Evolutionary conservation across 2,113 vertebrate species (phyloP).

Genomic region (Ardeotis arabs): DNA sequence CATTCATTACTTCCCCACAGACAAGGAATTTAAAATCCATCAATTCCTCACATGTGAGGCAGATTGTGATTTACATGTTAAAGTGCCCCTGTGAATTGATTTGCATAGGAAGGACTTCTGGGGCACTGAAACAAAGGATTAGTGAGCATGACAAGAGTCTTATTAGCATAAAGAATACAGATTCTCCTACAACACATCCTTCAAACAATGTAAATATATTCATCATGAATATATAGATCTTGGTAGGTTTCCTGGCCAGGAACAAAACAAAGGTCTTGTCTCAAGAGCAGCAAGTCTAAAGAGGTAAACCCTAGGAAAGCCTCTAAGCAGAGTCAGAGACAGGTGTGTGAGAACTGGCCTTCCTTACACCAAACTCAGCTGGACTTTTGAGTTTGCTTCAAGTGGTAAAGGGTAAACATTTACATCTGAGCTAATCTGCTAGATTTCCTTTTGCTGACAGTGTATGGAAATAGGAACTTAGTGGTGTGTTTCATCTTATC

Average conservation of each 20-base stretch:
- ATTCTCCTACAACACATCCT: slow-evolving; percentile 27
- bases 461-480: neutral
- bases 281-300: neutral
- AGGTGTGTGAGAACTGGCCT: neutral
- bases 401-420: neutral
- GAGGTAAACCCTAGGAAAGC: neutral
- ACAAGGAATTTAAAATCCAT: slow-evolving; percentile 71
- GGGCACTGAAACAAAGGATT: slow-evolving; percentile 71
- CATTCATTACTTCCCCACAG: slow-evolving; percentile 62
- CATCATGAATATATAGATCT: slow-evolving; percentile 41
- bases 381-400: neutral
- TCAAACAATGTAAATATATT: slow-evolving; percentile 47
- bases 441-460: neutral
- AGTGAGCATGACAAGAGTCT: slow-evolving; percentile 46
- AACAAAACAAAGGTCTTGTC: neutral
- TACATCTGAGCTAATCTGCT: neutral
- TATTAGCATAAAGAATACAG: slow-evolving; percentile 64
- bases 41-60: slow-evolving; percentile 58
- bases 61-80: slow-evolving; percentile 77
- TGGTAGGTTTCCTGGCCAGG: neutral
- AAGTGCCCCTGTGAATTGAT: slow-evolving; percentile 72
- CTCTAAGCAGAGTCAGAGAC: neutral
- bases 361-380: neutral
- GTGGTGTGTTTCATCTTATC: neutral
- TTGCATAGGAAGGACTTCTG: slow-evolving; percentile 74